phyloP scores from a whole-genome alignment of 2,888 invertebrate genomes.

The Antheraea assamensis region DNA sequence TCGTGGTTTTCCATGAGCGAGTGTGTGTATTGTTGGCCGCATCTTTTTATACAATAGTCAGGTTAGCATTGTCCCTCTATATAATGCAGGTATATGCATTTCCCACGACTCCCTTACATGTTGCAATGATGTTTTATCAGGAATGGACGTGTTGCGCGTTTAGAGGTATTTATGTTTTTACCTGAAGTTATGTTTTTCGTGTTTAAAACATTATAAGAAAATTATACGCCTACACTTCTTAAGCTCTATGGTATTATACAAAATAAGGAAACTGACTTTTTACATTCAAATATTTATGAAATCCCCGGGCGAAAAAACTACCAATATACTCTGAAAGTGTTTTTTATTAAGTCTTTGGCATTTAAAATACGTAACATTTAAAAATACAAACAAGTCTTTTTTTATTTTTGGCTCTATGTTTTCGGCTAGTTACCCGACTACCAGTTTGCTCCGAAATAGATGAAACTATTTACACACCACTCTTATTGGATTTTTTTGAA shows the following conservation, averaged over 20 bases:
- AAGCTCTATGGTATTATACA: neutral
- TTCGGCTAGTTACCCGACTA: no score
- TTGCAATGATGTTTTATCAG: conserved; percentile 28
- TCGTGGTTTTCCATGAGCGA: conserved; percentile 58
- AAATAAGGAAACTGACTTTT: neutral
- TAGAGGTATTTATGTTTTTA: conserved; percentile 23
- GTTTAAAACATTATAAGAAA: neutral
- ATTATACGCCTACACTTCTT: neutral
- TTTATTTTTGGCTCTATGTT: no score
- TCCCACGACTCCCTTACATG: conserved; percentile 55
- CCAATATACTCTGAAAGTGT: no score
- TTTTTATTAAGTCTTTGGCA: no score
- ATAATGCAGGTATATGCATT: conserved; percentile 48
- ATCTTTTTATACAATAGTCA: conserved; percentile 59
- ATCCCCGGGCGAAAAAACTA: neutral
- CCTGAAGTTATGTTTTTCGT: neutral
- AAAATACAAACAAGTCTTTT: no score
- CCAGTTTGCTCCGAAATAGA: no score
- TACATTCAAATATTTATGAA: neutral
- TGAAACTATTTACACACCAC: no score
- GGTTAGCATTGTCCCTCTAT: conserved; percentile 57
- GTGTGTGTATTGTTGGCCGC: conserved; percentile 53
- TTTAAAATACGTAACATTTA: no score
- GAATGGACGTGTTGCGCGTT: conserved; percentile 27
- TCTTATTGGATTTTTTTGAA: no score